Evolutionary conservation across 2,113 vertebrate genomes (phyloP), one percentile per base, ranked within the genome.

Genomic region (Hemicordylus capensis): DNA sequence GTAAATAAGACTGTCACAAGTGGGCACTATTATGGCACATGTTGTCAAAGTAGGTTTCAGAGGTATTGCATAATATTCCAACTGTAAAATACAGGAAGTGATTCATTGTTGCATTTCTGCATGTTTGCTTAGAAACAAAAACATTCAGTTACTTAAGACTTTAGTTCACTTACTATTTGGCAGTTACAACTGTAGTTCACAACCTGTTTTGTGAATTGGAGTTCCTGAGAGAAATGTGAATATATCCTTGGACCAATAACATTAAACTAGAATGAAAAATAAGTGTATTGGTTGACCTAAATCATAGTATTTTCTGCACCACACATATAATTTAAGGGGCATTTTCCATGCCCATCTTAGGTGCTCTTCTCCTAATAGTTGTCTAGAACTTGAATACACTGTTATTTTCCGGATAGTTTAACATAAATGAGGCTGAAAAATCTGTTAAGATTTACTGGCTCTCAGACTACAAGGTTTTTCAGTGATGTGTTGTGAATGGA

Each of bases 341-440:
- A 15, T 66, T 81, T 74, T 81, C 31, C 11, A 54, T 44, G 28
- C 34, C 48, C 39, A 10, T 78, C 19, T 37, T 79, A 48, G 66
- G 44, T 72, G 44, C 28, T 63, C 24, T 34, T 26, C 51, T 2
- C 54, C 51, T 81, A 72, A 85, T 72, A 22, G 80, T 77, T 20
- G 31, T 39, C 63, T 56, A 77, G 39, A 24, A 42, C 7, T 54
- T 51, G 64, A 31, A 48, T 72, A 31, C 11, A 10, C 42, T 72
- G n/a, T 87, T 78, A 83, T 87, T 87, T 87, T 83, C 56, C 72
- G 34, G 44, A 63, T 83, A 63, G 63, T 11, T 87, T 77, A 69
- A 61, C 85, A 42, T 70, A 39, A 73, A 72, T 85, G 63, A 79
- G 42, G 17, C 11, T 46, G 24, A 82, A 48, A 69, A 79, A 69